Evolutionary conservation across 2,888 invertebrate genomes (phyloP).

Genomic region (Torymus auratus): DNA sequence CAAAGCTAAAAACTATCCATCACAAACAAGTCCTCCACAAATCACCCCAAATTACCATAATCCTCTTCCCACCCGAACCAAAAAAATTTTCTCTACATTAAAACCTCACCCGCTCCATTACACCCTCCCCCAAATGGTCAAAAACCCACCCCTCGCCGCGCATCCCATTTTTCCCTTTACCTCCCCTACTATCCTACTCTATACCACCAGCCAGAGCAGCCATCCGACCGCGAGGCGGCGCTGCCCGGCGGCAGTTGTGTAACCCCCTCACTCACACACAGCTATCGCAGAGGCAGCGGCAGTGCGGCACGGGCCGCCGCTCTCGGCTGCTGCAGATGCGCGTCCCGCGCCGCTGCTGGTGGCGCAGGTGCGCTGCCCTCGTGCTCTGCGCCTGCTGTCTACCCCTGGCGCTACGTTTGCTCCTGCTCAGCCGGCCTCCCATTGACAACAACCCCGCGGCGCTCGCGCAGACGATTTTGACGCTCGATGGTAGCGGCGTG

Average conservation of each 20-base stretch:
- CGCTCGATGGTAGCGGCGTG: neutral
- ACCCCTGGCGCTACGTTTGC: conserved; percentile 35
- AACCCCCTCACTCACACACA: too few species aligned
- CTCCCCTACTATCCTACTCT: too few species aligned
- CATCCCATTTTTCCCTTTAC: too few species aligned
- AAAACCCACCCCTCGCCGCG: too few species aligned
- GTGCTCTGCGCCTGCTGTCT: conserved; percentile 62
- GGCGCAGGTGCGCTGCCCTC: conserved; percentile 60
- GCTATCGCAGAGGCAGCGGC: neutral
- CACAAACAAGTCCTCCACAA: too few species aligned
- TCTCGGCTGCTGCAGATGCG: conserved; percentile 36
- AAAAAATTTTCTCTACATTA: too few species aligned
- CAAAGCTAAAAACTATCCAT: too few species aligned
- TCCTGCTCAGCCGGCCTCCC: conserved; percentile 31
- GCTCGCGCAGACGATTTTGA: neutral
- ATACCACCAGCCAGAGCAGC: too few species aligned
- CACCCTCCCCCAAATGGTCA: too few species aligned
- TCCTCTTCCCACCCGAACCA: too few species aligned
- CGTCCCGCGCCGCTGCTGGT: conserved; percentile 58
- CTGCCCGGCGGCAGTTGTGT: neutral
- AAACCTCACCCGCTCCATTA: too few species aligned
- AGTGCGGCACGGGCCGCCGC: conserved; percentile 37
- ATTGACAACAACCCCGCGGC: neutral
- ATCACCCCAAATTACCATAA: too few species aligned
- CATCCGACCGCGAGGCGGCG: conserved; percentile 6